Conservation (phyloP, 2,888 invertebrate species). For the Margaritifera margaritifera region DNA sequence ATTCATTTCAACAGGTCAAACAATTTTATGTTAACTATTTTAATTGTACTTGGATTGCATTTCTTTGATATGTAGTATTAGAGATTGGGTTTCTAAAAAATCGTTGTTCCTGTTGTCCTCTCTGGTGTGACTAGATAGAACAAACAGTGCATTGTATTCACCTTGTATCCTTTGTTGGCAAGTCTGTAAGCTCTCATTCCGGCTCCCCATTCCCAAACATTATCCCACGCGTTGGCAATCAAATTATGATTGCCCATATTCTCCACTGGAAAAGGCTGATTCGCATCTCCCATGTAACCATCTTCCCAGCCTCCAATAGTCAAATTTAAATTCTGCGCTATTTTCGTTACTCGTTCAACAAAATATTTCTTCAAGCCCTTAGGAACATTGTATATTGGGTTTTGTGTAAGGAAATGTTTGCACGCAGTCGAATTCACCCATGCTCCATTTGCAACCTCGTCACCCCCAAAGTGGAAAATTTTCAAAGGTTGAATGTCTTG, state of each 20-base stretch:
- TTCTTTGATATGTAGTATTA: too few relatives aligned
- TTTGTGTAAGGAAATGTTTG: constrained; percentile 16
- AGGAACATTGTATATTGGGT: constrained; percentile 19
- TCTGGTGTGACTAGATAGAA: background rate
- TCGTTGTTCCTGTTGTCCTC: background rate
- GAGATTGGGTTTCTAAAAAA: too few relatives aligned
- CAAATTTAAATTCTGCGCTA: constrained; percentile 34
- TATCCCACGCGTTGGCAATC: constrained; percentile 52
- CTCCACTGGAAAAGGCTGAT: constrained; percentile 27
- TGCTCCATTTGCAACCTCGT: constrained; percentile 62
- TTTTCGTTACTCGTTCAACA: constrained; percentile 21
- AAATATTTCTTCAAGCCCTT: constrained; percentile 49
- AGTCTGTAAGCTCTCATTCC: constrained; percentile 47
- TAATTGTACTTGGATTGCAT: background rate
- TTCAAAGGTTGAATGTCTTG: constrained; percentile 52
- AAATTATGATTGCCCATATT: constrained; percentile 25
- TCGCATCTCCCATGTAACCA: constrained; percentile 43
- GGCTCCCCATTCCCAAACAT: constrained; percentile 58
- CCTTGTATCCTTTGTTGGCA: constrained; percentile 63
- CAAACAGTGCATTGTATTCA: constrained; percentile 5
- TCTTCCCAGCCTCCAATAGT: constrained; percentile 62
- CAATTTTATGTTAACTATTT: too few relatives aligned
- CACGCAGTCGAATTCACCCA: constrained; percentile 65
- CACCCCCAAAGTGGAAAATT: constrained; percentile 67
- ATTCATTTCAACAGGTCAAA: too few relatives aligned